Conservation (phyloP, 1,140 invertebrate genomes). For the Brachionus sp. region DNA sequence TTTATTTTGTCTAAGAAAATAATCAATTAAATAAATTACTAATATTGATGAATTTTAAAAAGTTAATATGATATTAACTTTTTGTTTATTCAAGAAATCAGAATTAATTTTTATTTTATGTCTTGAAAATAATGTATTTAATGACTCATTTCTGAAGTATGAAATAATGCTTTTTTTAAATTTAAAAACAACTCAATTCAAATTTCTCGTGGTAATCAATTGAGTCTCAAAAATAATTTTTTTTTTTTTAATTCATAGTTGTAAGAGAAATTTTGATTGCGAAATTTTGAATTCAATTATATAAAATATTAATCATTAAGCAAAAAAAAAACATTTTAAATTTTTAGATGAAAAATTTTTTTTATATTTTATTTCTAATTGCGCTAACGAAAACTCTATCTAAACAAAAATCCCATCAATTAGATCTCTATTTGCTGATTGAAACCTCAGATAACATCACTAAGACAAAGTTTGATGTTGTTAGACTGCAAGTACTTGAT, state of each 20-base stretch:
- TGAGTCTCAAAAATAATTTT: too few species aligned
- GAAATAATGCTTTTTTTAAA: too few species aligned
- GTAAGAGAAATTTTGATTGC: not conserved
- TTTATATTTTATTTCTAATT: not conserved
- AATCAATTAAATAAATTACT: too few species aligned
- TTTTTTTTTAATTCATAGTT: not conserved
- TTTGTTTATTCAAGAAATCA: too few species aligned
- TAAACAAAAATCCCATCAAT: not conserved
- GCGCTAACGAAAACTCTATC: not conserved
- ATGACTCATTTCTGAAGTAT: too few species aligned
- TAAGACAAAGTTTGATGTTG: not conserved
- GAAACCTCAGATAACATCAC: not conserved
- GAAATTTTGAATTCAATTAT: not conserved
- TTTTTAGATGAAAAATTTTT: not conserved
- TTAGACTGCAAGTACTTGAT: not conserved
- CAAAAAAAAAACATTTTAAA: not conserved
- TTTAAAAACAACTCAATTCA: too few species aligned
- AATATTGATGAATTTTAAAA: too few species aligned
- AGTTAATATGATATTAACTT: too few species aligned
- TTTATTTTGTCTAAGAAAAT: too few species aligned
- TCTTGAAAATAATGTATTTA: too few species aligned
- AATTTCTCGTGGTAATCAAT: too few species aligned
- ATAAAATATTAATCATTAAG: not conserved
- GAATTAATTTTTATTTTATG: too few species aligned
- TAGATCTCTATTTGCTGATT: not conserved